Percentiles rank a stretch among this genome's conserved stretches.
phyloP scores from a whole-genome alignment of 2,113 vertebrate species.

The Apteryx mantelli region DNA sequence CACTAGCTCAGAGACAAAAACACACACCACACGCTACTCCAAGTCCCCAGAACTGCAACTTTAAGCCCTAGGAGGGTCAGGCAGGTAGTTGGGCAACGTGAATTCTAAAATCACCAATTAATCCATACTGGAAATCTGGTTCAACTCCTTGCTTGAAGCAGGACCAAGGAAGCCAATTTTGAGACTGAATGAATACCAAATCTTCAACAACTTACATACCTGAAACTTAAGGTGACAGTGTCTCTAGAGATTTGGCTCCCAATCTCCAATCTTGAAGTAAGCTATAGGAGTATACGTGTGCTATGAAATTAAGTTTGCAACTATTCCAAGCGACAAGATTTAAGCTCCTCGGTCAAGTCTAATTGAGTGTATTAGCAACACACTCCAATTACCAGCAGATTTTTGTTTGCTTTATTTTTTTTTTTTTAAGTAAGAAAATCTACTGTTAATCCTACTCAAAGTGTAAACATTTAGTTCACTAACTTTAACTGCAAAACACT shows the following conservation, averaged over 20 bases:
- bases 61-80: background rate
- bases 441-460: conserved; percentile 25
- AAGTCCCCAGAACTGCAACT: background rate
- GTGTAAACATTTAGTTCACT: conserved; percentile 62
- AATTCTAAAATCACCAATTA: no score
- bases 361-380: background rate
- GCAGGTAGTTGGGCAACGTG: no score
- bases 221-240: fast-evolving
- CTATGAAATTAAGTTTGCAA: background rate
- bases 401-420: background rate
- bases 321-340: background rate
- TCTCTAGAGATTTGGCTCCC: background rate
- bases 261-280: fast-evolving
- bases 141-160: background rate
- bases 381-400: background rate
- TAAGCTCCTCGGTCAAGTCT: background rate
- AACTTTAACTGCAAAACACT: conserved; percentile 47
- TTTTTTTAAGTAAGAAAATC: background rate
- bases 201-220: fast-evolving
- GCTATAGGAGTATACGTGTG: fast-evolving
- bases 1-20: background rate
- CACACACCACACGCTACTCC: no score
- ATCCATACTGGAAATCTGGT: background rate
- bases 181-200: background rate
- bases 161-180: background rate